phyloP scores from a whole-genome alignment of 1,140 invertebrate genomes.

The Diorhabda sublineata region DNA sequence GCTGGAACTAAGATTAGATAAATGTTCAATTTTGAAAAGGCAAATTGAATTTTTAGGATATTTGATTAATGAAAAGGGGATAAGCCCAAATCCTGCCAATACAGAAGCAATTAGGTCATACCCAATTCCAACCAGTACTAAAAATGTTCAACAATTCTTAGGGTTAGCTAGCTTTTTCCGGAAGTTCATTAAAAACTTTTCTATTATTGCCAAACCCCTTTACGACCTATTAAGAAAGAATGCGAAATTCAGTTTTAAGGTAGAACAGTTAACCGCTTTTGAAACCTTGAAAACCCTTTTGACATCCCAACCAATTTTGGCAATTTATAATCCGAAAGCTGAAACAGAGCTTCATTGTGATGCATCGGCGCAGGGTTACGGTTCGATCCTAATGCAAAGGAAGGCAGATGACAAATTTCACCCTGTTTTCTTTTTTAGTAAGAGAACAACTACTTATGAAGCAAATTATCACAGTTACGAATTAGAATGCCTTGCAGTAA shows the following conservation, averaged over 20 bases:
- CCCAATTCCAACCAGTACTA: slow-evolving; percentile 21
- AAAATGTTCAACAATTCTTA: slow-evolving; percentile 24
- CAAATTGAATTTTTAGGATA: slow-evolving; percentile 29
- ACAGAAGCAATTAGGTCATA: slow-evolving; percentile 18
- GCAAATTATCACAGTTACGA: slow-evolving; percentile 46
- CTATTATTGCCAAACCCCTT: slow-evolving; percentile 32
- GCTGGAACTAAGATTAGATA: slow-evolving; percentile 28
- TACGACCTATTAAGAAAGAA: slow-evolving; percentile 36
- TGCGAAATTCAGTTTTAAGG: slow-evolving; percentile 29
- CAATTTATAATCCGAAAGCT: slow-evolving; percentile 14
- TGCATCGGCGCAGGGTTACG: slow-evolving; percentile 7
- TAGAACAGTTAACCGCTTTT: slow-evolving; percentile 29
- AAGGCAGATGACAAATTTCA: slow-evolving; percentile 27
- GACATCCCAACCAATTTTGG: slow-evolving; percentile 17
- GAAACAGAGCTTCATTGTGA: slow-evolving; percentile 28
- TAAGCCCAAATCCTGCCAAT: slow-evolving; percentile 18
- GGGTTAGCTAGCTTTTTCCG: slow-evolving; percentile 29
- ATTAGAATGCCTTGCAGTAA: slow-evolving; percentile 47
- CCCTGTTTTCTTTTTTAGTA: slow-evolving; percentile 45
- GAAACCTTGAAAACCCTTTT: slow-evolving; percentile 24
- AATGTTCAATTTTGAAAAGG: slow-evolving; percentile 28
- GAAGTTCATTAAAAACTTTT: slow-evolving; percentile 31
- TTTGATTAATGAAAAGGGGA: slow-evolving; percentile 22
- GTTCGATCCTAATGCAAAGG: slow-evolving; percentile 18
- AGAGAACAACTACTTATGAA: slow-evolving; percentile 42